Conservation (phyloP, 2,888 invertebrate species). For the Drosophila subquinaria region DNA sequence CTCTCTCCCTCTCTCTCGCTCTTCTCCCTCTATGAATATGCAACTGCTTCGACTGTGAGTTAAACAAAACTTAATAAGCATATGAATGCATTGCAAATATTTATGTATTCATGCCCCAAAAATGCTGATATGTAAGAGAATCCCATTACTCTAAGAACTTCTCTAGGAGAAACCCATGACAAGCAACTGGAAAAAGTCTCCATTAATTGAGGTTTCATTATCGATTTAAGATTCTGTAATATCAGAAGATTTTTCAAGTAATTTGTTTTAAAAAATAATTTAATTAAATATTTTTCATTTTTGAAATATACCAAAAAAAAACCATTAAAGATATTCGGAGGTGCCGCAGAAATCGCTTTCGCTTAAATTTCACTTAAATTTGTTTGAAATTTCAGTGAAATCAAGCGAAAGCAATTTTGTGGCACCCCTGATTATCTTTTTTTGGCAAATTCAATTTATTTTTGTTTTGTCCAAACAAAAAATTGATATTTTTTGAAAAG, state of each 20-base stretch:
- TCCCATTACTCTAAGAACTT: constrained; percentile 10
- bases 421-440: too few species aligned
- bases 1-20: not conserved
- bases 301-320: too few species aligned
- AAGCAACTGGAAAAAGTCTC: not conserved
- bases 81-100: constrained; percentile 27
- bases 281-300: too few species aligned
- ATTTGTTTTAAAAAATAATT: not conserved
- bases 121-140: not conserved
- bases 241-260: not conserved
- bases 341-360: too few species aligned
- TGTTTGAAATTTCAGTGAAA: too few species aligned
- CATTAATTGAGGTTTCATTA: not conserved
- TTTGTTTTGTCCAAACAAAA: too few species aligned
- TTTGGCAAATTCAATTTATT: too few species aligned
- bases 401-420: too few species aligned
- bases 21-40: not conserved
- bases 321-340: too few species aligned
- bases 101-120: constrained; percentile 5
- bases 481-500: too few species aligned
- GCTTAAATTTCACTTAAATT: too few species aligned
- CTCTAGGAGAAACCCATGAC: not conserved
- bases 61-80: constrained; percentile 12
- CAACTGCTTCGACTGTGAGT: constrained; percentile 1
- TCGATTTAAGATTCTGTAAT: not conserved